Conservation (phyloP, 2,888 invertebrate genomes). For the Trichacis sp. region DNA sequence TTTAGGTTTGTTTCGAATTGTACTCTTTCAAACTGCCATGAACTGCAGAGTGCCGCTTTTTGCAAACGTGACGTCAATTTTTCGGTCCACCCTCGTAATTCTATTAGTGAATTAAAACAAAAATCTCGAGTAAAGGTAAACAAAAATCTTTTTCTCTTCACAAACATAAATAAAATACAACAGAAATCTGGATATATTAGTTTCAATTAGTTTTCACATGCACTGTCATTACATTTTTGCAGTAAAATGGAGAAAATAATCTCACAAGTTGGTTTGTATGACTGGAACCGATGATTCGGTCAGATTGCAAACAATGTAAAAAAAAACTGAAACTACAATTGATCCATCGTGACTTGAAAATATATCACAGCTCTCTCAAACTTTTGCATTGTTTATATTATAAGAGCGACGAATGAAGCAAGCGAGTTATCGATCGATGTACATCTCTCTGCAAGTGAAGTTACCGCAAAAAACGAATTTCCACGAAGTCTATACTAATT, state of each 20-base stretch:
- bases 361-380: slow-evolving; percentile 29
- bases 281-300: too few relatives aligned
- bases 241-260: too few relatives aligned
- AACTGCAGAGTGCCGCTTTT: slow-evolving; percentile 26
- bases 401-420: slow-evolving; percentile 25
- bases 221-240: too few relatives aligned
- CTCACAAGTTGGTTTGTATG: too few relatives aligned
- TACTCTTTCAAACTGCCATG: slow-evolving; percentile 57
- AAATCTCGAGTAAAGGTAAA: too few relatives aligned
- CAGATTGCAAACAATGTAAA: too few relatives aligned
- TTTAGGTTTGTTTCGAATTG: slow-evolving; percentile 62
- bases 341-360: background rate
- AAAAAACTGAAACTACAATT: background rate
- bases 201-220: too few relatives aligned
- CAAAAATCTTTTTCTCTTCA: too few relatives aligned
- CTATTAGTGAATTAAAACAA: too few relatives aligned
- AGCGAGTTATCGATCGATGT: slow-evolving; percentile 40
- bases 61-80: slow-evolving; percentile 25
- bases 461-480: slow-evolving; percentile 43
- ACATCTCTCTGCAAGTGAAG: slow-evolving; percentile 36
- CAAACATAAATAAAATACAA: too few relatives aligned
- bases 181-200: too few relatives aligned
- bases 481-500: slow-evolving; percentile 42
- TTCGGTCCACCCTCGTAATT: background rate
- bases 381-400: slow-evolving; percentile 5